Evolutionary conservation across 92 coral and sea anemone species (phyloP).

Genomic region (Phenganax stokvisi): DNA sequence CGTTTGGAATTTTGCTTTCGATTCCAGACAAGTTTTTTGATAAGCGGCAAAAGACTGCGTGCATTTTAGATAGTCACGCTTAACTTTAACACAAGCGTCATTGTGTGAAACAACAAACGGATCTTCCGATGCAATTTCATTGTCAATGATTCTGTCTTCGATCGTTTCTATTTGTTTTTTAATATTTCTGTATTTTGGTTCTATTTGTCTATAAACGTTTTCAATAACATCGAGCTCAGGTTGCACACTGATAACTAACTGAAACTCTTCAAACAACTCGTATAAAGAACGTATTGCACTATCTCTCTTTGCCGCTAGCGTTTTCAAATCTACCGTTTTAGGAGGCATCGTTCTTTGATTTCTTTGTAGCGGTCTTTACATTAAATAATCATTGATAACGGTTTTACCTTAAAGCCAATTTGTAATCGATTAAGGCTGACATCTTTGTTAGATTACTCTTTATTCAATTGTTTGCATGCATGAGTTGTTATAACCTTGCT

Average conservation of each 20-base stretch:
- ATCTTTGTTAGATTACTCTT: neutral
- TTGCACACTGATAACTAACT: conserved; percentile 4
- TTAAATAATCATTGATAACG: neutral
- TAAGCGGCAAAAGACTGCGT: conserved; percentile 1
- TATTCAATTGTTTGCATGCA: neutral
- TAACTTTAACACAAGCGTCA: neutral
- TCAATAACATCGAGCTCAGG: neutral
- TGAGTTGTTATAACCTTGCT: neutral
- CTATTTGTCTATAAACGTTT: conserved; percentile 27
- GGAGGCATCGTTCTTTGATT: conserved; percentile 6
- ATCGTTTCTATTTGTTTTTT: conserved; percentile 40
- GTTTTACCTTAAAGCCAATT: neutral
- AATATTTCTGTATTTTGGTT: conserved; percentile 10
- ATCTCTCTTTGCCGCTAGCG: conserved; percentile 21
- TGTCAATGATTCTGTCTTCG: conserved; percentile 21
- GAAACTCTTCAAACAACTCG: conserved; percentile 29
- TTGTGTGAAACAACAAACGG: neutral
- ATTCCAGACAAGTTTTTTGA: neutral
- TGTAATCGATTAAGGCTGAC: neutral
- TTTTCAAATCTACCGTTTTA: neutral
- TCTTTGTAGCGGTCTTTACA: neutral
- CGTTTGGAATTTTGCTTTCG: neutral
- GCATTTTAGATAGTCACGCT: neutral
- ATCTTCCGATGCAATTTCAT: neutral
- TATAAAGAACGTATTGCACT: conserved; percentile 25